Percentiles rank a stretch among this genome's conserved stretches.
Evolutionary conservation across 1,140 invertebrate species (phyloP).

Genomic region (Nasonia giraulti): DNA sequence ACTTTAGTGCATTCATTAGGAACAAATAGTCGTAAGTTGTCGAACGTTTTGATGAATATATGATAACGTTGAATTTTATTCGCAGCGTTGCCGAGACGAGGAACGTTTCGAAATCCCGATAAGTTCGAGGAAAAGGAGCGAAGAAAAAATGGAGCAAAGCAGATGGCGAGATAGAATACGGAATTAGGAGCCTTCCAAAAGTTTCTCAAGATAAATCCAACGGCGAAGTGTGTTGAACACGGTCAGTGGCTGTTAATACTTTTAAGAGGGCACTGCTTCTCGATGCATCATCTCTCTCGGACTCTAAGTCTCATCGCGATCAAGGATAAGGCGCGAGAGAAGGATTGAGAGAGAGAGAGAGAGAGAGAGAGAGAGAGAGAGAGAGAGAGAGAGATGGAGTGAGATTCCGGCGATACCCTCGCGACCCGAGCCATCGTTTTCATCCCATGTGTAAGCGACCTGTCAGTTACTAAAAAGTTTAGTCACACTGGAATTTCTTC

Average conservation of each 20-base stretch:
- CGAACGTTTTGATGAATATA: neutral
- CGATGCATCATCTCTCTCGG: slow-evolving; percentile 60
- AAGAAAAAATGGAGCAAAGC: slow-evolving; percentile 48
- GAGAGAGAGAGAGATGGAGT: slow-evolving; percentile 28
- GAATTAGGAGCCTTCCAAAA: slow-evolving; percentile 41
- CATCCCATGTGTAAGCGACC: slow-evolving; percentile 59
- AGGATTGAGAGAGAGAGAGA: slow-evolving; percentile 21
- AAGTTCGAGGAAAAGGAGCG: neutral
- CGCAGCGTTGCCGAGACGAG: too few relatives aligned
- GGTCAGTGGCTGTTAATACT: slow-evolving; percentile 49
- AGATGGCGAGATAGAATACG: slow-evolving; percentile 42
- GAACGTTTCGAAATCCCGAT: slow-evolving; percentile 19
- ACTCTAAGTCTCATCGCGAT: slow-evolving; percentile 41
- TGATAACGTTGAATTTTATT: neutral
- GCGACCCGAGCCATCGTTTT: slow-evolving; percentile 57
- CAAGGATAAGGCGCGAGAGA: slow-evolving; percentile 30
- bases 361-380: slow-evolving; percentile 2
- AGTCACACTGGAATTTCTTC: slow-evolving; percentile 68
- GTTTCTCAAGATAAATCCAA: slow-evolving; percentile 51
- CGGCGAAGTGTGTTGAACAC: slow-evolving; percentile 29
- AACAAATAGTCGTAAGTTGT: too few relatives aligned
- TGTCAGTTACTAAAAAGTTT: slow-evolving; percentile 68
- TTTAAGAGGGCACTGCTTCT: slow-evolving; percentile 44
- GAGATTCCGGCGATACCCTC: slow-evolving; percentile 64
- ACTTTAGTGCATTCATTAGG: neutral